Evolutionary conservation across 2,113 vertebrate species (phyloP), one percentile per base, ranked within the genome.

Genomic region (Asarcornis scutulata): DNA sequence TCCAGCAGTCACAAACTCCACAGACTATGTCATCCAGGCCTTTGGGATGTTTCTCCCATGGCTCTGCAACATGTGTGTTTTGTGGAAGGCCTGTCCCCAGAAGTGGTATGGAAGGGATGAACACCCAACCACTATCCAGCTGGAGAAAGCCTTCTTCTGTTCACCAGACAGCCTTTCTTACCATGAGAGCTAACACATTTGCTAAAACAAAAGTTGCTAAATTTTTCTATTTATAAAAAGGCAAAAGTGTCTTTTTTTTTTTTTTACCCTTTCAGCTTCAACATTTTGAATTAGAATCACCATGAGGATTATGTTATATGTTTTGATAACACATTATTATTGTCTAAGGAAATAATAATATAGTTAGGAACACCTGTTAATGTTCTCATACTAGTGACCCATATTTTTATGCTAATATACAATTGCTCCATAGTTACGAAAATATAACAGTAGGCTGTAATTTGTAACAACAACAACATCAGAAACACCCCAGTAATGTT

Each of bases 1-100:
- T 91, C 53, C 80, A 88, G 48, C 64, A 92, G 92, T 92, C 77
- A 83, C 79, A 94, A 63, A 53, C 86, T 94, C 56, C 69, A 56
- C 73, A 86, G 81, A 15, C 27, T 52, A 18, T 62, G 48, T 79
- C 78, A 94, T 69, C 42, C 83, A 84, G 80, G 29, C 26, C 93
- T 83, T 72, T 81, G 72, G 34, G 17, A 71, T 31, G 25, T 31
- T 67, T 90, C 76, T 80, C 22, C 22, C 14, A 2, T 55, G 67
- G 16, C 52, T 74, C 36, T 52, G 34, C 46, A 86, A 55, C 67
- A 55, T 6, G 2, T 56, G 26, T 68, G 31, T 27, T 64, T 82
- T 6, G 4, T 38, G 56, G 34, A 48, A 91, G 2, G 2, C 46
- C 52, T 60, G 44, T 72, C 42, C 53, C 29, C 42, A 64, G 56